Conservation (phyloP, 2,113 vertebrate species). For the Rissa tridactyla region DNA sequence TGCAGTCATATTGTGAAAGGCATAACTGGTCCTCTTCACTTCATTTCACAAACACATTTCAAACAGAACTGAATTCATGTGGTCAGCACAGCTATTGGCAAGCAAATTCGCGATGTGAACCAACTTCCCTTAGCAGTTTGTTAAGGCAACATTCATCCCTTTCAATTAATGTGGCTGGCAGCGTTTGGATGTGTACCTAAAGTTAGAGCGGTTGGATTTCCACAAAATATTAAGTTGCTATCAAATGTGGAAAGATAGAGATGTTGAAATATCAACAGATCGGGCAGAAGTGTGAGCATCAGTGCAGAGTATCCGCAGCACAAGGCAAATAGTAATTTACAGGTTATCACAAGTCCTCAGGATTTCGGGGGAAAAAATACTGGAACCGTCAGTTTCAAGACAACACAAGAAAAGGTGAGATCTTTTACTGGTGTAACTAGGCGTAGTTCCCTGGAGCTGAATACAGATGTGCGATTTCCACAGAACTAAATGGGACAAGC, state of each 20-base stretch:
- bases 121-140: not conserved
- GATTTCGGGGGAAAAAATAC: not conserved
- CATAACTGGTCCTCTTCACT: not conserved
- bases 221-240: not conserved
- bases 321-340: not conserved
- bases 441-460: not conserved
- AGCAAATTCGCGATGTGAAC: not conserved
- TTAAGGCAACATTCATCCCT: not conserved
- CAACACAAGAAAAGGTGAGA: not conserved
- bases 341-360: not conserved
- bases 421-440: not conserved
- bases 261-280: not conserved
- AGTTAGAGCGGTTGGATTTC: not conserved
- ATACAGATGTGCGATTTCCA: fast-evolving
- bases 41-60: constrained; percentile 13
- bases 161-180: not conserved
- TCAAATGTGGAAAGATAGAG: not conserved
- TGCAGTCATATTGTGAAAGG: not conserved
- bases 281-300: not conserved
- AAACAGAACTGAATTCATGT: not conserved
- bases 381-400: not conserved
- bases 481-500: not conserved
- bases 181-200: not conserved
- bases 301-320: not conserved
- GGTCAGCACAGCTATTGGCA: not conserved